A percentile compares a stretch with the other conserved stretches of the same genome.
These are phyloP conservation scores for Dasysyrphus tricinctus DNA, from an alignment of 2,888 invertebrate genomes.

Conservation along the genomic window DNA sequence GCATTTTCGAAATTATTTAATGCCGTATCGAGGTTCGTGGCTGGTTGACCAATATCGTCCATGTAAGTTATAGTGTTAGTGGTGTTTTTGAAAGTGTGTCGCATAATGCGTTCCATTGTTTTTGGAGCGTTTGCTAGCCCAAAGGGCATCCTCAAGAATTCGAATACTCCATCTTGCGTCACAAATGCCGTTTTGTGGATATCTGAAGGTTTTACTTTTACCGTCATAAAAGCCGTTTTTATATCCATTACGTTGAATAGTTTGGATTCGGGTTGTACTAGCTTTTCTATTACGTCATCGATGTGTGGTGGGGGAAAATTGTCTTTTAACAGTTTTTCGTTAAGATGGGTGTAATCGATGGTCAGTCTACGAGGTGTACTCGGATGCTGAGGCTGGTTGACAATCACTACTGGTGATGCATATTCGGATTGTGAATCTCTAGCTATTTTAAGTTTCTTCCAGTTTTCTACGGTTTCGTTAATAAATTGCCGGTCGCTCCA, in stretches of 20 bases:
- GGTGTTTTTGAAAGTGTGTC: neutral
- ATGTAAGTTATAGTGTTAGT: neutral
- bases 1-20: neutral
- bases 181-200: too few species aligned
- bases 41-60: neutral
- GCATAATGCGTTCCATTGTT: too few species aligned
- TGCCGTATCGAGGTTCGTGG: neutral
- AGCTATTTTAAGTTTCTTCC: conserved; percentile 25
- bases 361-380: conserved; percentile 4
- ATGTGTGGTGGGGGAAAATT: neutral
- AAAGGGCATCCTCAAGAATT: too few species aligned
- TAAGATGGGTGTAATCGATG: neutral
- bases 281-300: neutral
- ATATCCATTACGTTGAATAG: too few species aligned
- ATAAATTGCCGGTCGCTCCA: neutral
- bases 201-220: too few species aligned
- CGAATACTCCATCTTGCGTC: too few species aligned
- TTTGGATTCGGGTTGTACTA: too few species aligned
- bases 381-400: conserved; percentile 44
- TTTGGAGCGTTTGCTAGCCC: neutral
- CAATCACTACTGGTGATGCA: conserved; percentile 35
- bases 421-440: conserved; percentile 35
- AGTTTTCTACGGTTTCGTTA: conserved; percentile 4
- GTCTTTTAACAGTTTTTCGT: neutral
- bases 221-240: too few species aligned